Conservation (phyloP, 92 coral and sea anemone genomes). For the Zoanthus gigantus region DNA sequence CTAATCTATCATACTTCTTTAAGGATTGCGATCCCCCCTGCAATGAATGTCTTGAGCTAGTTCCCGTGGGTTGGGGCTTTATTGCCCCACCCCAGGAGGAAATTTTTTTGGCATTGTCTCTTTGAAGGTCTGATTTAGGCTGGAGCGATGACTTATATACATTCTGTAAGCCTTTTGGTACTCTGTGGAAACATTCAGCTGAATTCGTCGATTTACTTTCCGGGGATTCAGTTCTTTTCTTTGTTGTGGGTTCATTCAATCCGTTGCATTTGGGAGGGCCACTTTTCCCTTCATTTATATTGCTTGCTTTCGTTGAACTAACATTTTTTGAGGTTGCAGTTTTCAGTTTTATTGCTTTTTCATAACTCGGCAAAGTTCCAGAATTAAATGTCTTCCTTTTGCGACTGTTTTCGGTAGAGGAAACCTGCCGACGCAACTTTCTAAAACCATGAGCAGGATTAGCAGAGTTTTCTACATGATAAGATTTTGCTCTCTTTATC, state of each 20-base stretch:
- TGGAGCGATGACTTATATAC: not conserved
- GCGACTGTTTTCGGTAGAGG: constrained; percentile 3
- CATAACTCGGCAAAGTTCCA: not conserved
- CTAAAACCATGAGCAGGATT: not conserved
- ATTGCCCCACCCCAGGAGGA: constrained; percentile 50
- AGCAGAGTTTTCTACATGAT: not conserved
- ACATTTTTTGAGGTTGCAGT: not conserved
- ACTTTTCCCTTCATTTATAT: not conserved
- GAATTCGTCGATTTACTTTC: not conserved
- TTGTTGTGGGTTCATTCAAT: not conserved
- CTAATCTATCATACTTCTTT: not conserved
- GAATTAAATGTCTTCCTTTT: not conserved
- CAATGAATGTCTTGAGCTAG: not conserved
- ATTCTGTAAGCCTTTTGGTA: constrained; percentile 1
- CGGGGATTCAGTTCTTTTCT: not conserved
- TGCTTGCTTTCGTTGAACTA: constrained; percentile 7
- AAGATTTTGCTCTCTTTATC: not conserved
- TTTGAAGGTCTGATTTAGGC: constrained; percentile 28
- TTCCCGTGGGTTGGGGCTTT: constrained; percentile 23
- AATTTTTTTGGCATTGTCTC: constrained; percentile 36
- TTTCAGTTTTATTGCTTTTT: not conserved
- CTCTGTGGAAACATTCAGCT: not conserved
- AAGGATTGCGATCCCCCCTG: constrained; percentile 23
- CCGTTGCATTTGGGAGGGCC: not conserved
- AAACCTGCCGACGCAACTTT: constrained; percentile 9